A percentile compares a stretch with the other conserved stretches of the same genome.
These are phyloP conservation scores for Fregetta grallaria DNA, from an alignment of 2,113 vertebrate species.

Conservation along the genomic window DNA sequence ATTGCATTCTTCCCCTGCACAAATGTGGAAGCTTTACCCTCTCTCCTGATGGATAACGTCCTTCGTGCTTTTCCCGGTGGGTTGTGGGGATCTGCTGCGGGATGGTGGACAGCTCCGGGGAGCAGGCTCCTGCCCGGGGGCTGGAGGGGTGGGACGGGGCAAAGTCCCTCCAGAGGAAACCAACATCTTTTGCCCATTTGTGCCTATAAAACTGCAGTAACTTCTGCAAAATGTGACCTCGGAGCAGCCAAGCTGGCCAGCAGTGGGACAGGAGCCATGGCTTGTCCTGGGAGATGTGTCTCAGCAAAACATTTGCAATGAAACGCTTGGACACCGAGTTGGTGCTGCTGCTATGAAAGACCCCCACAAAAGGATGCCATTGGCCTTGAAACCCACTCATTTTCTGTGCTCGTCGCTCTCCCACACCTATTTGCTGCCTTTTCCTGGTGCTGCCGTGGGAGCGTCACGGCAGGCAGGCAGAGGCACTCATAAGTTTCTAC, in stretches of 20 bases:
- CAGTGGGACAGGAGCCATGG: neutral
- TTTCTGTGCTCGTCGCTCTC: neutral
- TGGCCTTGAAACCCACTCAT: neutral
- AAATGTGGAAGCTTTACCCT: neutral
- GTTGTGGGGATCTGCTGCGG: neutral
- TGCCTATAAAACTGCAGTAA: neutral
- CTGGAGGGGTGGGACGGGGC: accelerated
- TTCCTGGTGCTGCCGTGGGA: neutral
- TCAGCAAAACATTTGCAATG: neutral
- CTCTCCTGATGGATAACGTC: neutral
- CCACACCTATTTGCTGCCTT: neutral
- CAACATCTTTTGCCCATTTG: neutral
- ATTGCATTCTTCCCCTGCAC: neutral
- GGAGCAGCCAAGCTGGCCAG: neutral
- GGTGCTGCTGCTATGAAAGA: neutral
- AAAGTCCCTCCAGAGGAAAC: neutral
- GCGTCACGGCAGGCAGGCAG: neutral
- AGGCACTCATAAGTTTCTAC: neutral
- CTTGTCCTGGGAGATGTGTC: neutral
- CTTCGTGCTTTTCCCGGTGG: neutral
- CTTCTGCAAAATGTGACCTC: neutral
- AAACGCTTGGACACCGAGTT: accelerated
- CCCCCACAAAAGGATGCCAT: neutral
- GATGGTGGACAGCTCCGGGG: neutral
- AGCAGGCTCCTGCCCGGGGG: accelerated